Evolutionary conservation across 2,797 vertebrate genomes (phyloP), one percentile per base, ranked within the genome.

Genomic region (Choloepus didactylus): DNA sequence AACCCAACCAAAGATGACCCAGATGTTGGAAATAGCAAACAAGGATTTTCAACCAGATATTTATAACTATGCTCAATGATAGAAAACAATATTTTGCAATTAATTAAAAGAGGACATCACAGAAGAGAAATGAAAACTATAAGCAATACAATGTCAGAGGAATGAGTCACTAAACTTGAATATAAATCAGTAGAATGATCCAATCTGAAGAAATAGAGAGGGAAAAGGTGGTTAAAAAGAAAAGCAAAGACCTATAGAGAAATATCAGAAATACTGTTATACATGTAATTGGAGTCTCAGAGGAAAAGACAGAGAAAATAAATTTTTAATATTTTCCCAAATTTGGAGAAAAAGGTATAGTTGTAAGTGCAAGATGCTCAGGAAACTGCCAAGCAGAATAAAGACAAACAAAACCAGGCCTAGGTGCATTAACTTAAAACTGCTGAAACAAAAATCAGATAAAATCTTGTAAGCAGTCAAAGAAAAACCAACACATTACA

Each of bases 81-180:
- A 35, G 35, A 75, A 76, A 31, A 86, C 82, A 87, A 77, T 49
- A 76, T 64, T 29, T 82, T 60, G 8, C 35, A 89, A 77, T 73
- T 72, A 62, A 60, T 70, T n/a, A 84, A 77, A 70, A 69, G 59
- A 85, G 46, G 41, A 94, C 77, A 35, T 54, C 35, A 84, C 6
- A 89, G 18, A 38, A 86, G 35, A 56, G 23, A 86, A 81, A 80
- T 4, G 89, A 23, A 93, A 85, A 89, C 31, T 85, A 60, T 19
- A 79, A 93, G 87, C 62, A 85, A 85, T 29, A 56, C 2, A 60
- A n/a, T 51, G n/a, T 64, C 35, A 21, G 46, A 89, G 2, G 6
- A 25, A 83, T 51, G 23, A 81, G 25, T 81, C 49, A 66, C 51
- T 94, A 41, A 67, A 46, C 31, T 83, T 83, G 9, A 87, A 60